A percentile compares a stretch with the other conserved stretches of the same genome.
Evolutionary conservation across 2,113 vertebrate species (phyloP).

Genomic region (Notarius quadriscutis): DNA sequence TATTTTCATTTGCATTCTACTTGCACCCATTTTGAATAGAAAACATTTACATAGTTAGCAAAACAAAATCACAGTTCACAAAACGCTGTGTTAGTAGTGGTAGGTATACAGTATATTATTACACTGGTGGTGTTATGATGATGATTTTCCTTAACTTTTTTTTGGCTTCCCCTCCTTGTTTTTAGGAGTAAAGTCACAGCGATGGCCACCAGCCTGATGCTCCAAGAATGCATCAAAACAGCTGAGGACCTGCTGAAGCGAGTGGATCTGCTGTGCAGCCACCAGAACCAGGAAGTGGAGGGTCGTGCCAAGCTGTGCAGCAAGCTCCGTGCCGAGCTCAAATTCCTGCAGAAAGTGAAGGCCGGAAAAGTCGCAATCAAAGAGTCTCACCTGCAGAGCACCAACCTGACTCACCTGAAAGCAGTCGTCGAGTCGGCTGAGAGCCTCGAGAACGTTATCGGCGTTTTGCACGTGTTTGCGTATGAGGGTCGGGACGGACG

Average conservation of each 20-base stretch:
- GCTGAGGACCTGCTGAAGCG: constrained; percentile 84
- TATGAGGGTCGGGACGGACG: constrained; percentile 78
- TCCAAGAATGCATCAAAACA: constrained; percentile 81
- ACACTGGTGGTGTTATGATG: neutral
- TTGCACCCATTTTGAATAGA: too few relatives aligned
- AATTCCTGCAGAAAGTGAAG: constrained; percentile 88
- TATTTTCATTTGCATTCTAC: too few relatives aligned
- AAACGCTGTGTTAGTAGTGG: too few relatives aligned
- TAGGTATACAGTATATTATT: neutral
- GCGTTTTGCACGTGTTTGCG: constrained; percentile 86
- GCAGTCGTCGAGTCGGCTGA: constrained; percentile 88
- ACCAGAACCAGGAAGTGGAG: constrained; percentile 78
- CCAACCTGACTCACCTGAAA: constrained; percentile 90
- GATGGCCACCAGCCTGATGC: constrained; percentile 83
- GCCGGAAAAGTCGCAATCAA: constrained; percentile 83
- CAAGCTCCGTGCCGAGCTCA: constrained; percentile 88
- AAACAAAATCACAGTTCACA: too few relatives aligned
- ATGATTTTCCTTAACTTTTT: neutral
- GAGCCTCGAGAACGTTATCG: constrained; percentile 81
- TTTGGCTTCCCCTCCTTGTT: neutral
- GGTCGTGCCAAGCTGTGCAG: constrained; percentile 87
- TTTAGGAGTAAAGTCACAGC: constrained; percentile 78
- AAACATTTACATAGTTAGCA: too few relatives aligned
- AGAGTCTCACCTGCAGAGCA: constrained; percentile 93
- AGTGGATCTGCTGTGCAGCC: constrained; percentile 78